These are phyloP conservation scores for Reinhardtius hippoglossoides DNA, from an alignment of 2,113 vertebrate species.

Conservation along the genomic window DNA sequence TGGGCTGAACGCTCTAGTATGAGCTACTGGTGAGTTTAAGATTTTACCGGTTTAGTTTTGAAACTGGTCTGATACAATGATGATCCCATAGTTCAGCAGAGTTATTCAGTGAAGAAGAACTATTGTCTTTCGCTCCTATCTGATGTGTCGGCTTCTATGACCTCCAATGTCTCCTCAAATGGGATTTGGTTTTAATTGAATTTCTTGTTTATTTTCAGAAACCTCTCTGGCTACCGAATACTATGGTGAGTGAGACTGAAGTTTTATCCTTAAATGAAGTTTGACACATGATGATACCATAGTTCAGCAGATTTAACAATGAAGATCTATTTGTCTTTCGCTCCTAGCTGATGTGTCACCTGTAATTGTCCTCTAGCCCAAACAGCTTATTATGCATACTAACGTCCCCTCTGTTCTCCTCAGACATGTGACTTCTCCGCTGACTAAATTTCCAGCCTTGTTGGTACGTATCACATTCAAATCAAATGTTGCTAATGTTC, in stretches of 20 bases:
- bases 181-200: not conserved
- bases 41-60: fast-evolving
- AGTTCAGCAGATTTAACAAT: slow-evolving; percentile 84
- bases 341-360: slow-evolving; percentile 52
- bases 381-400: not conserved
- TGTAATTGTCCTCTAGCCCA: fast-evolving
- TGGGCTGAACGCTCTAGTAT: not conserved
- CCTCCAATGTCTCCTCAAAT: not conserved
- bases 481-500: not conserved
- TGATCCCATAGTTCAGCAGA: slow-evolving; percentile 88
- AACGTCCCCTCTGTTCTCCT: fast-evolving
- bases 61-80: slow-evolving; percentile 66
- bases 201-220: not conserved
- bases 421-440: not conserved
- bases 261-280: not conserved
- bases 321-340: slow-evolving; percentile 80
- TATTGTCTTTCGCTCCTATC: slow-evolving; percentile 83
- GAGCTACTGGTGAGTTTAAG: not conserved
- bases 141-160: slow-evolving; percentile 56
- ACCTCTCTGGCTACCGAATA: not conserved
- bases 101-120: slow-evolving; percentile 70
- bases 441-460: not conserved
- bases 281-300: slow-evolving; percentile 82
- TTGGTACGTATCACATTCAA: slow-evolving; percentile 7
- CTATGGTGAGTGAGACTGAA: not conserved